A percentile compares a stretch with the other conserved stretches of the same genome.
Evolutionary conservation across 2,113 vertebrate species (phyloP).

Genomic region (Monopterus albus): DNA sequence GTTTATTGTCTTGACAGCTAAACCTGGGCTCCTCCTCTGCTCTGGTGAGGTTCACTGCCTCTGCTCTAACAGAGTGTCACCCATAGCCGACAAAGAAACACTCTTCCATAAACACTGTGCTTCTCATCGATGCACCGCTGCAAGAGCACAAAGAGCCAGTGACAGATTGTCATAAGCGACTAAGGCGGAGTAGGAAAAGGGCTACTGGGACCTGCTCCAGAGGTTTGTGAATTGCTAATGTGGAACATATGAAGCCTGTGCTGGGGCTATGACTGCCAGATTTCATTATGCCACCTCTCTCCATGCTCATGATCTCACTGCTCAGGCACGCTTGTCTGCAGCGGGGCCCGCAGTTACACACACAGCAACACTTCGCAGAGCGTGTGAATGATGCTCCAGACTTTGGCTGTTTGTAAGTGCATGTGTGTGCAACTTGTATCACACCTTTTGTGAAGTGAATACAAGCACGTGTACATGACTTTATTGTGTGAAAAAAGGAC

Average conservation of each 20-base stretch:
- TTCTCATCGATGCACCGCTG: constrained; percentile 57
- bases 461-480: not conserved
- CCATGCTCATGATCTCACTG: constrained; percentile 85
- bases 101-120: constrained; percentile 58
- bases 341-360: constrained; percentile 43
- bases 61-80: constrained; percentile 59
- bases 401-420: constrained; percentile 24
- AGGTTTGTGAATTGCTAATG: constrained; percentile 81
- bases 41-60: constrained; percentile 67
- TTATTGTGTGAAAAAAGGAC: not conserved
- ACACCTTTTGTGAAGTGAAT: constrained; percentile 7
- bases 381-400: constrained; percentile 35
- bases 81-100: constrained; percentile 50
- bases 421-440: not conserved
- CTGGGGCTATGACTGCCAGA: constrained; percentile 81
- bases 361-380: constrained; percentile 40
- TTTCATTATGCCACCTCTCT: constrained; percentile 85
- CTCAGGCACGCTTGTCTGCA: constrained; percentile 77
- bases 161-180: constrained; percentile 77
- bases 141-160: constrained; percentile 71
- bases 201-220: constrained; percentile 70
- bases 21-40: constrained; percentile 49
- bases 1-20: constrained; percentile 59
- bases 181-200: constrained; percentile 63
- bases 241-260: constrained; percentile 86